Evolutionary conservation across 2,888 invertebrate species (phyloP), one percentile per base, ranked within the genome.

Genomic region (Leptopilina drosophilae): DNA sequence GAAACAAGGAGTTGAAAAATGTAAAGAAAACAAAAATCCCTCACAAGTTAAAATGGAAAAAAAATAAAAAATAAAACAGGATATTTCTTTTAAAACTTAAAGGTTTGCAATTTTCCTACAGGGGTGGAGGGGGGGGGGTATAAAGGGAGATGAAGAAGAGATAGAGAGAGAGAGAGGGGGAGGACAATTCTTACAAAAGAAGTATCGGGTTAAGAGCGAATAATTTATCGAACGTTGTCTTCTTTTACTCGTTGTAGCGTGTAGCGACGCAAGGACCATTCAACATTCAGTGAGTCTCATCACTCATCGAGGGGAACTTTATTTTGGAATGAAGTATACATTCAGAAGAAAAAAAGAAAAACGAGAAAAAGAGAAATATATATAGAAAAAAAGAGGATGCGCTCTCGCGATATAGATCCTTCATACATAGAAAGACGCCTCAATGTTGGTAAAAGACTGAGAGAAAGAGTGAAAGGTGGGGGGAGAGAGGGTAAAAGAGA

Each of bases 151-250:
- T 1, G 20, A 20, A 20, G 20, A 1, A 20, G 20, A n/a, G n/a
- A n/a, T n/a, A n/a, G n/a, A 46, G 8, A 46, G 9, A 1, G 7
- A 8, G 11, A 7, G 6, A 42, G 42, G 42, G 8, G 42, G 42
- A 1, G 77, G 77, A 77, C 67, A 77, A 76, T 78, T 79, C 77
- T 78, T 77, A 80, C 80, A 77, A 77, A 80, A 77, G 78, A 11
- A 11, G 81, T 83, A 80, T 81, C 83, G 77, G 81, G 79, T 81
- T 81, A 79, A 79, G 78, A 78, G 78, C 81, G 81, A 83, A 83
- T 83, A 83, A 83, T 81, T 83, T 81, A 83, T 83, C 77, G 80
- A 79, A 79, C 79, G 78, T 79, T 81, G 83, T 83, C 83, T 82
- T 80, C 80, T 80, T 82, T 81, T 81, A 80, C 81, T 83, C 80